These are phyloP conservation scores for Arvicanthis niloticus DNA, from an alignment of 2,113 vertebrate genomes.

Conservation along the genomic window DNA sequence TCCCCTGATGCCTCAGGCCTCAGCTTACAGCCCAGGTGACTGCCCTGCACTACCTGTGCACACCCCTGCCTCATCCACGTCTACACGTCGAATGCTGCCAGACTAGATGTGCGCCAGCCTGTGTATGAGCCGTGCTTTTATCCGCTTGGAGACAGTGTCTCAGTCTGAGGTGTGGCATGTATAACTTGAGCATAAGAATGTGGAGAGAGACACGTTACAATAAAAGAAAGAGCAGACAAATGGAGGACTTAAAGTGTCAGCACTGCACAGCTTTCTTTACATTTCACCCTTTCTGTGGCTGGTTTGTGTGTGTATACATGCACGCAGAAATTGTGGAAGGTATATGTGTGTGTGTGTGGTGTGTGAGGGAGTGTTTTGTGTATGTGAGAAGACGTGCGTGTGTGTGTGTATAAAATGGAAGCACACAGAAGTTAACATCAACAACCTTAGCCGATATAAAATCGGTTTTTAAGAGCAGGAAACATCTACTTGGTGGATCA, in stretches of 20 bases:
- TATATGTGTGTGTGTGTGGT: not conserved
- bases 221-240: not conserved
- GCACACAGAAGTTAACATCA: not conserved
- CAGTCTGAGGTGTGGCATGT: not conserved
- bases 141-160: not conserved
- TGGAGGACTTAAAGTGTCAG: not conserved
- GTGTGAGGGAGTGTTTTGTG: not conserved
- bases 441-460: not conserved
- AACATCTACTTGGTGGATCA: not conserved
- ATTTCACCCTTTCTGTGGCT: not conserved
- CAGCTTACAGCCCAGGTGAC: accelerated
- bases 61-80: not conserved
- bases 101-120: not conserved
- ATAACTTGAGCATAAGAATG: not conserved
- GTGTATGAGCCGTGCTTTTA: not conserved
- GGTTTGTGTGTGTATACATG: accelerated
- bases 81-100: not conserved
- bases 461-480: not conserved
- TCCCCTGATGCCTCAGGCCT: not conserved
- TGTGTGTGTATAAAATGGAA: not conserved
- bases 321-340: too few relatives aligned
- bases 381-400: too few relatives aligned
- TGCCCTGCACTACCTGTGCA: accelerated
- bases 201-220: not conserved
- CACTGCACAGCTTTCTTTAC: not conserved